Evolutionary conservation across 2,888 invertebrate species (phyloP).

Genomic region (Xiphydria camelus): DNA sequence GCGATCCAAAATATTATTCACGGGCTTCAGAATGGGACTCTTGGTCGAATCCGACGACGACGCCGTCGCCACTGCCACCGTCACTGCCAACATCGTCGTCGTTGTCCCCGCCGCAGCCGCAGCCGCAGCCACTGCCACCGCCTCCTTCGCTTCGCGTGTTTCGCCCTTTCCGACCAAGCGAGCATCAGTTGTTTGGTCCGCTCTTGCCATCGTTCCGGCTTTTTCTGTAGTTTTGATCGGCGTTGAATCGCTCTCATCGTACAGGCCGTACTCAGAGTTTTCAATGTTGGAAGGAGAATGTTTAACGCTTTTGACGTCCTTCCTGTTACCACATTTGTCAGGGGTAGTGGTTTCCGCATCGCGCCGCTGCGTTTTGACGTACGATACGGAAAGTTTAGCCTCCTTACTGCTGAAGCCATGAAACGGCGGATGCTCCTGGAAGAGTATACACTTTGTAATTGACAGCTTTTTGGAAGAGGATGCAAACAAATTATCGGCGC

Average conservation of each 20-base stretch:
- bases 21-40: constrained; percentile 47
- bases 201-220: no score
- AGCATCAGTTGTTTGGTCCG: no score
- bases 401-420: constrained; percentile 55
- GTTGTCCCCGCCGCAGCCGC: constrained; percentile 12
- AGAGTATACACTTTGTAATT: constrained; percentile 11
- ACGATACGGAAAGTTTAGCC: constrained; percentile 47
- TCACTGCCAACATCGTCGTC: neutral
- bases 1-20: constrained; percentile 50
- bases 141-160: neutral
- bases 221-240: constrained; percentile 9
- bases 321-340: constrained; percentile 19
- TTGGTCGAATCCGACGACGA: constrained; percentile 35
- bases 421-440: constrained; percentile 54
- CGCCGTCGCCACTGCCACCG: constrained; percentile 6
- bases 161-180: no score
- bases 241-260: constrained; percentile 15
- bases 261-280: constrained; percentile 11
- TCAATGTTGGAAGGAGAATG: constrained; percentile 25
- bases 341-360: constrained; percentile 31
- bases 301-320: constrained; percentile 22
- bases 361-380: constrained; percentile 44
- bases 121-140: constrained; percentile 8
- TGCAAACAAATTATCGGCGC: no score
- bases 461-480: no score